Evolutionary conservation across 2,888 invertebrate genomes (phyloP).

Genomic region (Drosophila colorata): DNA sequence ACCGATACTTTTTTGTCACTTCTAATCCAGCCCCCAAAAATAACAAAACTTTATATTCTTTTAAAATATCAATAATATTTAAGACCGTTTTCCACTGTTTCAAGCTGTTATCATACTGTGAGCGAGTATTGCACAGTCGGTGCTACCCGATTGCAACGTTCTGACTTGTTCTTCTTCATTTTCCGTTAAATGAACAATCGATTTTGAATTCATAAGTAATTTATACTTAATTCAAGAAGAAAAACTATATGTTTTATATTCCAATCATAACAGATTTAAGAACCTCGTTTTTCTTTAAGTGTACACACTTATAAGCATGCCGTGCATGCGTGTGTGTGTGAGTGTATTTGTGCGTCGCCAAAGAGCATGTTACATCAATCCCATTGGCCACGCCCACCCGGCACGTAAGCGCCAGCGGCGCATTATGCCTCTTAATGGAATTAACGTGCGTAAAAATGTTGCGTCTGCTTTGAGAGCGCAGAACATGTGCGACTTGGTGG

Average conservation of each 20-base stretch:
- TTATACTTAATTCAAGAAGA: too few species aligned
- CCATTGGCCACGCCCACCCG: slow-evolving; percentile 47
- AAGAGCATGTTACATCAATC: slow-evolving; percentile 59
- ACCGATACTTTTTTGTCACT: too few species aligned
- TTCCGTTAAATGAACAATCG: too few species aligned
- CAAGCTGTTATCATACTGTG: too few species aligned
- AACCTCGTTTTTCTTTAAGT: neutral
- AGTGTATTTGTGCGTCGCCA: slow-evolving; percentile 29
- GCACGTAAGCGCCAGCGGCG: slow-evolving; percentile 48
- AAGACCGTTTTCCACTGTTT: too few species aligned
- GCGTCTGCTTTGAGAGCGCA: slow-evolving; percentile 28
- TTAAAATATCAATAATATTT: too few species aligned
- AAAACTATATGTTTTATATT: neutral
- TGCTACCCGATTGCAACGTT: too few species aligned
- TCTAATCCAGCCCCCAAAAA: too few species aligned
- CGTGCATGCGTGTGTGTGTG: slow-evolving; percentile 1
- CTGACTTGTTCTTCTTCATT: too few species aligned
- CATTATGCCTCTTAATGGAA: slow-evolving; percentile 66
- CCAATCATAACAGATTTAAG: neutral
- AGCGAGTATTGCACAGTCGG: too few species aligned
- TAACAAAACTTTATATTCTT: too few species aligned
- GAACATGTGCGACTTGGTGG: slow-evolving; percentile 26
- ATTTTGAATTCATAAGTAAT: too few species aligned
- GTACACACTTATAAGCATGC: neutral
- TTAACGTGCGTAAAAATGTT: slow-evolving; percentile 64